Conservation (phyloP, 1,140 invertebrate species). For the Yoshiicerus persimilis region DNA sequence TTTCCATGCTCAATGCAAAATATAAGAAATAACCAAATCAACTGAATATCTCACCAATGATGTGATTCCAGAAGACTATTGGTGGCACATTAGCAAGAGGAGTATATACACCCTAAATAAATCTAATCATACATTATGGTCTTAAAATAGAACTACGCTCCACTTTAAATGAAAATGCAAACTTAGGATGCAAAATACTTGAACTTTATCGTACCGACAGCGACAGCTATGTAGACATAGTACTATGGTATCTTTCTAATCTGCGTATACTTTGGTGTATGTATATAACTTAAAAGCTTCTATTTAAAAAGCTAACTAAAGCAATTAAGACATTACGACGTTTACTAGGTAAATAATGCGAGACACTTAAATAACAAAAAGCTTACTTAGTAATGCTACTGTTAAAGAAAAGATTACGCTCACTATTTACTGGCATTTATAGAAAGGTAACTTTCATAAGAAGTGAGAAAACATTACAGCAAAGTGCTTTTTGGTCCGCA, state of each 20-base stretch:
- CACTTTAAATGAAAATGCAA: neutral
- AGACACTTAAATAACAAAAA: too few species aligned
- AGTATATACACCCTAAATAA: neutral
- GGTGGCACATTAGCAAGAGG: neutral
- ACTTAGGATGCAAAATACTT: neutral
- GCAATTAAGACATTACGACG: neutral
- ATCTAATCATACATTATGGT: neutral
- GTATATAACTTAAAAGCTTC: neutral
- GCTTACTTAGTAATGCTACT: too few species aligned
- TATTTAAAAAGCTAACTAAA: neutral
- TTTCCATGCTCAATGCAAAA: neutral
- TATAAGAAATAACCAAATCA: neutral
- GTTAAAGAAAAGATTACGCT: too few species aligned
- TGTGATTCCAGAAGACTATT: neutral
- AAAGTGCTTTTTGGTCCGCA: too few species aligned
- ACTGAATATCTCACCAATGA: neutral
- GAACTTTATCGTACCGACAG: neutral
- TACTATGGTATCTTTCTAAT: neutral
- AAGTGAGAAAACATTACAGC: too few species aligned
- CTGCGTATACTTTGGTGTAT: too few species aligned
- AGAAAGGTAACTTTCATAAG: too few species aligned
- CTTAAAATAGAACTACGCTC: conserved; percentile 10
- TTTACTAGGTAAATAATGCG: neutral
- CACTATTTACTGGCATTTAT: too few species aligned
- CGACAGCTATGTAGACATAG: neutral